Conservation (phyloP, 1,140 invertebrate species). For the Lasaia peninsularis region DNA sequence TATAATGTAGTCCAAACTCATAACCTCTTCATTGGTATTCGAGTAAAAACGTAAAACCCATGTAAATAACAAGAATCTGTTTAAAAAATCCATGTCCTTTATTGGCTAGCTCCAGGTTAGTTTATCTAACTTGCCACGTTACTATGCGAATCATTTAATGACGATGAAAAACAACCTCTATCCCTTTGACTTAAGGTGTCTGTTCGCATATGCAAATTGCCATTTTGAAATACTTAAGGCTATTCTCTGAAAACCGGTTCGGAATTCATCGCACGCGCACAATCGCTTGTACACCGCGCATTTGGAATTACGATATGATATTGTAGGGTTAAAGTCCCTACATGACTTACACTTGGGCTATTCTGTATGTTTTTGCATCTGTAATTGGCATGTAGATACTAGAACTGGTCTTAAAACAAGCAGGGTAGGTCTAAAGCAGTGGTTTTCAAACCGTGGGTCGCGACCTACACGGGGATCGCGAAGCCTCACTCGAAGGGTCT, state of each 20-base stretch:
- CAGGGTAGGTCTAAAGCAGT: no score
- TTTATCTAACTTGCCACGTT: not conserved
- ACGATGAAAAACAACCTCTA: not conserved
- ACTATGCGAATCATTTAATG: not conserved
- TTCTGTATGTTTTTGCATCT: slow-evolving; percentile 53
- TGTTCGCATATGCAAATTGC: slow-evolving; percentile 13
- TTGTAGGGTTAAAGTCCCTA: slow-evolving; percentile 49
- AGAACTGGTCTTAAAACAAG: no score
- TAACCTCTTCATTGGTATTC: no score
- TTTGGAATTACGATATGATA: slow-evolving; percentile 58
- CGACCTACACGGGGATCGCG: no score
- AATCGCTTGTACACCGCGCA: slow-evolving; percentile 51
- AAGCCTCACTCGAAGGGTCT: no score
- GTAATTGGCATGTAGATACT: slow-evolving; percentile 12
- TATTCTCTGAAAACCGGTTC: slow-evolving; percentile 41
- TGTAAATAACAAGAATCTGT: not conserved
- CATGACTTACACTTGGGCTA: slow-evolving; percentile 60
- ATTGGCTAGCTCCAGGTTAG: not conserved
- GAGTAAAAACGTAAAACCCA: not conserved
- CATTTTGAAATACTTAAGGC: slow-evolving; percentile 12
- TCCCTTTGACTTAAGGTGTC: not conserved
- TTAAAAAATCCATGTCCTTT: not conserved
- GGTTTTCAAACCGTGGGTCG: no score
- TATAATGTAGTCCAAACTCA: no score
- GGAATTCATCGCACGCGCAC: slow-evolving; percentile 59